Base-by-base conservation (phyloP, 2,888 invertebrate genomes). In the Anarsia innoxiella region DNA sequence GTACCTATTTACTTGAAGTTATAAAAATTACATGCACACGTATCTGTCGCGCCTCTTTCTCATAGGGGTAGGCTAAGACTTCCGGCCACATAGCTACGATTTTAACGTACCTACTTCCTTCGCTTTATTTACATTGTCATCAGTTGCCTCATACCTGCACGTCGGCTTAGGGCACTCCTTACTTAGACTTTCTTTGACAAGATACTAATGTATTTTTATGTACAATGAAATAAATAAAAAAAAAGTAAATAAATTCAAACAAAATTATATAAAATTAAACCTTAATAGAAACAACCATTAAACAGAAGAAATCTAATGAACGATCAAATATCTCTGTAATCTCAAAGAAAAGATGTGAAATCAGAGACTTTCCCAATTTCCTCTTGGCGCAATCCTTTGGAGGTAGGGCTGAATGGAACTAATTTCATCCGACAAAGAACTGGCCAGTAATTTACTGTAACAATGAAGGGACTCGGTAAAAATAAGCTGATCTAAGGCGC, bases 391-490 rank as follows among this genome's bases (percentile, higher is more conserved):
- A 40, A 40, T 37, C 40, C 40, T 40, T 40, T 37, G 33, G 30
- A 19, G 14, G 25, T 12, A 32, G 39, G 23, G 29, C 27, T 34
- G 40, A 42, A 40, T 23, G 39, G 31, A 42, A 42, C 40, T 45
- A 42, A 45, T 45, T 45, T 42, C 39, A 39, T 31, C 30, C 14
- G 35, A 41, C 42, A 45, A 45, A 37, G 37, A 38, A 33, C 12
- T 14, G 36, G 31, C 37, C 37, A 36, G 40, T 45, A 42, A 45
- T 45, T 44, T 41, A 35, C 32, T 35, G 38, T 40, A 37, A 45
- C 42, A 42, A 45, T 41, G 36, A 39, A n/a, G 25, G 31, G 40
- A 10, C 11, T 29, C 29, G 40, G 37, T 42, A 34, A 39, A 40
- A 45, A 37, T 41, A 37, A 39, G 37, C 23, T 35, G 30, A 4